Conservation (phyloP, 2,888 invertebrate species). For the Toxonevra muliebris region DNA sequence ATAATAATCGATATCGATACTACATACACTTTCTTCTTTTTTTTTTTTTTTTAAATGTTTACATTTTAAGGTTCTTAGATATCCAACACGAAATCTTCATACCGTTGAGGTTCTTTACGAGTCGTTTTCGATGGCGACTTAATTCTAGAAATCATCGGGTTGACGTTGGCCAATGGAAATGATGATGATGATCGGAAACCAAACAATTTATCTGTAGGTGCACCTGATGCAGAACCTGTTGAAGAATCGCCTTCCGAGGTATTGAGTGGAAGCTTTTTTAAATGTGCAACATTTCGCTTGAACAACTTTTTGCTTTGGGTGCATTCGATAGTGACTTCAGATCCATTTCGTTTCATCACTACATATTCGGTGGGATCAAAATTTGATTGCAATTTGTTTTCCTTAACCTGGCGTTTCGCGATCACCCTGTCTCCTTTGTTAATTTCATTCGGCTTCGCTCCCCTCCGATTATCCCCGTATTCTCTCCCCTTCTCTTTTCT, state of each 20-base stretch:
- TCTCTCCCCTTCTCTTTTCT: no score
- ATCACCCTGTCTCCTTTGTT: no score
- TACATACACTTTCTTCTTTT: no score
- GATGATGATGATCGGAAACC: neutral
- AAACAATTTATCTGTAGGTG: neutral
- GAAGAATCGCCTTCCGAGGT: neutral
- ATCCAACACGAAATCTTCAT: neutral
- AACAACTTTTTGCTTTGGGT: neutral
- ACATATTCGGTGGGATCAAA: no score
- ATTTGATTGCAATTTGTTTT: no score
- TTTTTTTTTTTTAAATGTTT: no score
- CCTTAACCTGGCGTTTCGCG: no score
- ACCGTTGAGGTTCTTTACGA: neutral
- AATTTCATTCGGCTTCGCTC: no score
- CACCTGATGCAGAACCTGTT: neutral
- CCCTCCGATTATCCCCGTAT: no score
- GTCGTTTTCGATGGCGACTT: neutral
- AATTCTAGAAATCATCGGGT: neutral
- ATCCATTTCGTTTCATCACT: no score
- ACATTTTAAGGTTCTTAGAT: neutral
- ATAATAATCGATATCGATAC: no score
- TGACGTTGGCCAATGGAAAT: neutral
- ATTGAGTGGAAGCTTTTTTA: neutral
- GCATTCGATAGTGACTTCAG: no score
- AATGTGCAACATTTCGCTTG: neutral